Conservation (phyloP, 2,888 invertebrate species). For the Cheiracanthium punctorium region DNA sequence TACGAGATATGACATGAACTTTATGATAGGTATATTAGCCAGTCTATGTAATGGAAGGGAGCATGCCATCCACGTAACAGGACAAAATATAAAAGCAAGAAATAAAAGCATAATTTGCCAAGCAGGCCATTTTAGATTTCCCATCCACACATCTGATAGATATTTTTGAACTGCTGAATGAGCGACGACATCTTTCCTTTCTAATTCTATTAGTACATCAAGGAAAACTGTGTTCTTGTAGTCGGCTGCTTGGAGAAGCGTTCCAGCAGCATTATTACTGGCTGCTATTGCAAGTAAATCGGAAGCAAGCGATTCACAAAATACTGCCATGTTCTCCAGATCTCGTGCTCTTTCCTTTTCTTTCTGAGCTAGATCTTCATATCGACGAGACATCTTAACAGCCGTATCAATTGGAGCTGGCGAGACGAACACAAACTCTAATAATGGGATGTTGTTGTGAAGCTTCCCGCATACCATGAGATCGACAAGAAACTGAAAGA, state of each 20-base stretch:
- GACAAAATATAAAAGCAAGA: slow-evolving; percentile 92
- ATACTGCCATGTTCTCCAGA: slow-evolving; percentile 94
- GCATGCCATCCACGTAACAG: slow-evolving; percentile 96
- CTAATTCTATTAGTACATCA: slow-evolving; percentile 97
- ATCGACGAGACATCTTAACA: slow-evolving; percentile 91
- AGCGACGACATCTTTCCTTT: slow-evolving; percentile 96
- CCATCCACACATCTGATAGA: slow-evolving; percentile 90
- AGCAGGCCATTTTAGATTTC: slow-evolving; percentile 95
- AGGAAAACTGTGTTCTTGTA: slow-evolving; percentile 94
- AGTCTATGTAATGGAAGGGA: slow-evolving; percentile 96
- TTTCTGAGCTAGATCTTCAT: slow-evolving; percentile 82
- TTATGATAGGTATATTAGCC: slow-evolving; percentile 98
- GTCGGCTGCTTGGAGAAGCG: slow-evolving; percentile 95
- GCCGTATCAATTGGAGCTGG: slow-evolving; percentile 99
- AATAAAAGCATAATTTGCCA: slow-evolving; percentile 95
- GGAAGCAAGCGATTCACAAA: slow-evolving; percentile 98
- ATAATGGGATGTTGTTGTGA: slow-evolving; percentile 95
- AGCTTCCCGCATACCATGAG: slow-evolving; percentile 89
- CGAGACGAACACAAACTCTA: slow-evolving; percentile 97
- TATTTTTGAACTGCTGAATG: slow-evolving; percentile 95
- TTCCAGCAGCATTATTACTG: slow-evolving; percentile 94
- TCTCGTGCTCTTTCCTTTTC: slow-evolving; percentile 99
- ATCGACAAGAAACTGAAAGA: slow-evolving; percentile 90
- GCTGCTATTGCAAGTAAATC: slow-evolving; percentile 95
- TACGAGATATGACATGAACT: slow-evolving; percentile 99